phyloP scores from a whole-genome alignment of 2,888 invertebrate genomes.

The Drosophila anomalipes region DNA sequence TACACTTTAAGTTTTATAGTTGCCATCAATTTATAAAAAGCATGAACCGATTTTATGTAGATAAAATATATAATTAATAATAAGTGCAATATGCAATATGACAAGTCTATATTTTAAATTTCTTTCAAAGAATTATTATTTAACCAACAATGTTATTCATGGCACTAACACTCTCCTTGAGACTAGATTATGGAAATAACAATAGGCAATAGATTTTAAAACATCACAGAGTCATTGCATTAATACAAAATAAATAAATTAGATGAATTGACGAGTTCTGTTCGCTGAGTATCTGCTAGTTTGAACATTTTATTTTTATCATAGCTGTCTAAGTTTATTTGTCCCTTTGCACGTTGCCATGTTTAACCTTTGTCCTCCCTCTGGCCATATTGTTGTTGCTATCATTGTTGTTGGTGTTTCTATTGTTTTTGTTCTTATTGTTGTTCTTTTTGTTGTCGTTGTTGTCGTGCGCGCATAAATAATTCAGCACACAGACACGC shows the following conservation, averaged over 20 bases:
- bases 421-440: conserved; percentile 36
- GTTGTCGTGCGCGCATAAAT: conserved; percentile 65
- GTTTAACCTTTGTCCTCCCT: conserved; percentile 69
- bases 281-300: conserved; percentile 2
- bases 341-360: conserved; percentile 53
- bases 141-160: not conserved
- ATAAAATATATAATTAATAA: not conserved
- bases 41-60: not conserved
- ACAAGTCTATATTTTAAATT: not conserved
- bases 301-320: not conserved
- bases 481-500: conserved; percentile 54
- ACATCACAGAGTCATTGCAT: no score
- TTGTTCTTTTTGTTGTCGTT: conserved; percentile 39
- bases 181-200: not conserved
- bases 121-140: not conserved
- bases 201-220: not conserved
- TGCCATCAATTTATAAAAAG: not conserved
- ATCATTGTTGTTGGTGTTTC: conserved; percentile 37
- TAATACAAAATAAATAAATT: not conserved
- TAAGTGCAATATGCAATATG: not conserved
- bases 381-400: conserved; percentile 66
- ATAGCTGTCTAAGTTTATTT: conserved; percentile 41
- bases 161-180: not conserved
- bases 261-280: not conserved
- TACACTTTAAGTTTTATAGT: not conserved